These are phyloP conservation scores for Oryzias dopingdopingensis DNA, from an alignment of 2,797 vertebrate species.

Conservation along the genomic window DNA sequence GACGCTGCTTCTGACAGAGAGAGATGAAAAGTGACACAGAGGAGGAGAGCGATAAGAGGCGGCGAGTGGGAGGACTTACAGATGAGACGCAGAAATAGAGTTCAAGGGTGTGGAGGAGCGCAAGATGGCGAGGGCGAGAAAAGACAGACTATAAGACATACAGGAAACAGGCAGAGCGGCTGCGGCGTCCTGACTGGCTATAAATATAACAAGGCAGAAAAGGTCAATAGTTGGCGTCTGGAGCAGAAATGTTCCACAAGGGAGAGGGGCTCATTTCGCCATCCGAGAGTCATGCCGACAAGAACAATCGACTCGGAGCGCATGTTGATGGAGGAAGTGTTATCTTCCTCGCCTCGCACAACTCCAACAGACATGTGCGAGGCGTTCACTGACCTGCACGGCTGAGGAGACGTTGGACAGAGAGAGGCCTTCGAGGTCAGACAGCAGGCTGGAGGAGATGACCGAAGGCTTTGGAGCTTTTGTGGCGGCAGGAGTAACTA, in stretches of 20 bases:
- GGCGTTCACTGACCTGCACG: conserved; percentile 80
- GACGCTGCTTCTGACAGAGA: conserved; percentile 64
- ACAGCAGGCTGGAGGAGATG: conserved; percentile 82
- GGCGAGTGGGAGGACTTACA: conserved; percentile 29
- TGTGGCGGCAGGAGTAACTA: conserved; percentile 79
- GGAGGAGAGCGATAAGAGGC: neutral
- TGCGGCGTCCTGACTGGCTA: conserved; percentile 48
- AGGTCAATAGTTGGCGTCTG: conserved; percentile 66
- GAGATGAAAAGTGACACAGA: conserved; percentile 40
- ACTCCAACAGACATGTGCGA: neutral
- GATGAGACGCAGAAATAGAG: conserved; percentile 64
- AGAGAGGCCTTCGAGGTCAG: conserved; percentile 90
- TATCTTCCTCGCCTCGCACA: conserved; percentile 11
- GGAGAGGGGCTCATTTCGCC: conserved; percentile 65
- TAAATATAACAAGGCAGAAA: conserved; percentile 71
- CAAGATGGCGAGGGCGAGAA: conserved; percentile 42
- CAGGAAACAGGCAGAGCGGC: conserved; percentile 59
- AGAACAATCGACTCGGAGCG: conserved; percentile 39
- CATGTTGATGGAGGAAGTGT: conserved; percentile 45
- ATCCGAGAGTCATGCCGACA: conserved; percentile 40
- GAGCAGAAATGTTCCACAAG: conserved; percentile 63
- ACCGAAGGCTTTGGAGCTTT: conserved; percentile 65
- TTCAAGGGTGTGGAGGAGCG: conserved; percentile 63
- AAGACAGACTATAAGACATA: conserved; percentile 62
- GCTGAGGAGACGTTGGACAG: conserved; percentile 79